Conservation (phyloP, 2,888 invertebrate species). For the Parasteatoda lunata region DNA sequence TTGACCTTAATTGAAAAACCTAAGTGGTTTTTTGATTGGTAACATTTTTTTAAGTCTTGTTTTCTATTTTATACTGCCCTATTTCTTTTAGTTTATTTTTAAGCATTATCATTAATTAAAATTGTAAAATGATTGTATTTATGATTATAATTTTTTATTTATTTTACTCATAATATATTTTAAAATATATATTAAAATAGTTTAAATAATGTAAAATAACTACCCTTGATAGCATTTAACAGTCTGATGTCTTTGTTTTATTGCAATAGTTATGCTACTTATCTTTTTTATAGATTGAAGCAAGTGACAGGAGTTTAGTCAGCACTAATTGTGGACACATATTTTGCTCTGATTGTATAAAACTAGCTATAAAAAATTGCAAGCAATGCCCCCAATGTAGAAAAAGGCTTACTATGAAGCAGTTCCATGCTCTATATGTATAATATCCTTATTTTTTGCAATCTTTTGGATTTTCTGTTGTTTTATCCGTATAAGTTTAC, state of each 20-base stretch:
- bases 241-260: too few relatives aligned
- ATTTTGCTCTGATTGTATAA: slow-evolving; percentile 26
- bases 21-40: not conserved
- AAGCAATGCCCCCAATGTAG: slow-evolving; percentile 25
- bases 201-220: too few relatives aligned
- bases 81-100: not conserved
- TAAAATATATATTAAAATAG: too few relatives aligned
- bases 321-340: slow-evolving; percentile 46
- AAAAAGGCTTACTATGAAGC: slow-evolving; percentile 7
- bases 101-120: too few relatives aligned
- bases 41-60: not conserved
- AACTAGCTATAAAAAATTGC: not conserved
- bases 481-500: not conserved
- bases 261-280: too few relatives aligned
- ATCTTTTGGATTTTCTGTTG: not conserved
- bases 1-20: too few relatives aligned
- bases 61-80: not conserved
- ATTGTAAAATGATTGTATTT: too few relatives aligned
- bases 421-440: slow-evolving; percentile 29
- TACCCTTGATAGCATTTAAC: too few relatives aligned
- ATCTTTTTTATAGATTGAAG: slow-evolving; percentile 19
- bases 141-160: too few relatives aligned
- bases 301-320: not conserved
- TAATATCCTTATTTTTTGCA: not conserved
- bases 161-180: too few relatives aligned